A percentile compares a stretch with the other conserved stretches of the same genome.
These are phyloP conservation scores for Hedya salicella DNA, from an alignment of 2,888 invertebrate genomes.

Conservation along the genomic window DNA sequence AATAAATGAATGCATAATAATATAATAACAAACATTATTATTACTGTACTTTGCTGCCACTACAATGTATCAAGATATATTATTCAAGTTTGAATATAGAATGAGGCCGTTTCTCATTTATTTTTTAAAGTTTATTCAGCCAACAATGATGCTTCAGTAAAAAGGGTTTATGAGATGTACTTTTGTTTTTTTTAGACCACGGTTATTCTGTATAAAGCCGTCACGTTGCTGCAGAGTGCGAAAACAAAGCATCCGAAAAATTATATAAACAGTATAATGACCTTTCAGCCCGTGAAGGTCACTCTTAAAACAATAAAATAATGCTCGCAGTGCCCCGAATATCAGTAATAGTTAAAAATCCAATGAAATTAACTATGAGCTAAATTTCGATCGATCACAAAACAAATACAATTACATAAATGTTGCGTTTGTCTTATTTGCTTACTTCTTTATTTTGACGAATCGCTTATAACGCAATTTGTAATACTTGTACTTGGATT, in stretches of 20 bases:
- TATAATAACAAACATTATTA: constrained; percentile 10
- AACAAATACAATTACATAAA: constrained; percentile 48
- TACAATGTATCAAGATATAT: neutral
- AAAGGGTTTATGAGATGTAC: neutral
- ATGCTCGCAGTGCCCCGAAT: constrained; percentile 35
- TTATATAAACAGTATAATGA: constrained; percentile 75
- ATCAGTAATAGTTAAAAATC: constrained; percentile 46
- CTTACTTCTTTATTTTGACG: constrained; percentile 20
- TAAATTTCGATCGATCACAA: constrained; percentile 46
- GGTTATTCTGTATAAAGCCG: constrained; percentile 43
- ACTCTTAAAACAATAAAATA: constrained; percentile 47
- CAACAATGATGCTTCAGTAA: neutral
- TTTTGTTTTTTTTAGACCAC: constrained; percentile 8
- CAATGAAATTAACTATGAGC: constrained; percentile 50
- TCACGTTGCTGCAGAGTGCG: constrained; percentile 56
- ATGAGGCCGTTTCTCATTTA: neutral
- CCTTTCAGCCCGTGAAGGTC: constrained; percentile 76
- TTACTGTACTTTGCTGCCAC: neutral
- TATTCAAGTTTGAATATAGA: constrained; percentile 7
- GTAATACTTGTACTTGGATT: neutral
- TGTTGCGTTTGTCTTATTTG: constrained; percentile 20
- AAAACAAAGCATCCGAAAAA: constrained; percentile 57
- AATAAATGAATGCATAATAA: neutral
- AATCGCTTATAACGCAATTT: constrained; percentile 25
- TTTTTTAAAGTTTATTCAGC: neutral